Percentiles rank a stretch among this genome's conserved stretches.
Conservation (phyloP, 2,797 vertebrate species). For the Diplodus sargus region DNA sequence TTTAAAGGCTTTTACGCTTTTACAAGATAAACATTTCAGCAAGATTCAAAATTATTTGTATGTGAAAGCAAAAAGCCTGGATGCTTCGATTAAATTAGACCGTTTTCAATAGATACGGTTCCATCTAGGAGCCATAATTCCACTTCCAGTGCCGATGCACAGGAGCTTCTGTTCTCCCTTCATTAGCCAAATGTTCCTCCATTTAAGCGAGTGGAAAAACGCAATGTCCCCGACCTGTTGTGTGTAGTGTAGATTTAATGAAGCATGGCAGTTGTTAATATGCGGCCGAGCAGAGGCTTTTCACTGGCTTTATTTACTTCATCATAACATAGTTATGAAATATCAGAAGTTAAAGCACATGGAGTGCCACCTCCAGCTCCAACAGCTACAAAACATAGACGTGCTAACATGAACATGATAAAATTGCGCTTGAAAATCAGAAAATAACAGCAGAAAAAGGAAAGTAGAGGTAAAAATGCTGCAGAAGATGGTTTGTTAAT, state of each 20-base stretch:
- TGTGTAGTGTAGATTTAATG: conserved; percentile 7
- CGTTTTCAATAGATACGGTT: background rate
- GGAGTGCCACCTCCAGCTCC: background rate
- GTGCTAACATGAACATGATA: background rate
- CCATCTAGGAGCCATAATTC: background rate
- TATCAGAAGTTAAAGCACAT: background rate
- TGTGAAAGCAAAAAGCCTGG: background rate
- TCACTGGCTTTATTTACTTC: conserved; percentile 12
- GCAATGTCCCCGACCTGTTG: conserved; percentile 1
- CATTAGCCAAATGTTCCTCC: conserved; percentile 14
- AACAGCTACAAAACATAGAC: background rate
- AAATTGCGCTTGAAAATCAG: no score
- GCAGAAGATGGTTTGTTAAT: no score
- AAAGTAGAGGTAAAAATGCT: background rate
- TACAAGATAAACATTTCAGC: background rate
- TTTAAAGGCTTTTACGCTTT: conserved; percentile 8
- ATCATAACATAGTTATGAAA: background rate
- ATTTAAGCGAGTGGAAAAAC: conserved; percentile 1
- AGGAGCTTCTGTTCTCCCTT: background rate
- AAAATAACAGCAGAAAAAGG: background rate
- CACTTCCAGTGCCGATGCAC: background rate
- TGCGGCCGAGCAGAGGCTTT: background rate
- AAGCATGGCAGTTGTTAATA: conserved; percentile 6
- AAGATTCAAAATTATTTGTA: background rate
- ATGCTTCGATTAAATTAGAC: conserved; percentile 4